Evolutionary conservation across 2,888 invertebrate genomes (phyloP).

Genomic region (Sphaeridia pumilis): DNA sequence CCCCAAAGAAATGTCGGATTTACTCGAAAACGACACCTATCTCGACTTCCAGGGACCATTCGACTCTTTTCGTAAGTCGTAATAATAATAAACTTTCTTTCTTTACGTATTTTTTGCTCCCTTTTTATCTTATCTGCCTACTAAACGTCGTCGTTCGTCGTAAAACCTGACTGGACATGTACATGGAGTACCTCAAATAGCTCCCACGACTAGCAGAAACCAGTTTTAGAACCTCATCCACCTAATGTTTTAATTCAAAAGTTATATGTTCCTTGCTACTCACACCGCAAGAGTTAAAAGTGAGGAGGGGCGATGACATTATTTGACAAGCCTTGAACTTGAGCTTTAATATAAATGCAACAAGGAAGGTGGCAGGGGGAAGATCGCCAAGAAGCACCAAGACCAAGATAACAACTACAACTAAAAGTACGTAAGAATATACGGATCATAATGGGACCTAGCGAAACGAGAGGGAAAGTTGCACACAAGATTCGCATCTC

Average conservation of each 20-base stretch:
- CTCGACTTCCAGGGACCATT: slow-evolving; percentile 36
- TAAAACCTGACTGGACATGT: too few relatives aligned
- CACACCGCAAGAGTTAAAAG: neutral
- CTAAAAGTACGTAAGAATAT: neutral
- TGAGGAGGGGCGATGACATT: slow-evolving; percentile 5
- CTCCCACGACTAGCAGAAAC: too few relatives aligned
- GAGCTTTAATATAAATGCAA: neutral
- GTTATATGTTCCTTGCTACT: neutral
- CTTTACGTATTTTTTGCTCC: too few relatives aligned
- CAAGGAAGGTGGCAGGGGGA: neutral
- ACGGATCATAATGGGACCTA: neutral
- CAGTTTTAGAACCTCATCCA: too few relatives aligned
- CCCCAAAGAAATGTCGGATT: slow-evolving; percentile 27
- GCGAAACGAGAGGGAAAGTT: neutral
- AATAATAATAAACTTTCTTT: too few relatives aligned
- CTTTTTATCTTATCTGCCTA: too few relatives aligned
- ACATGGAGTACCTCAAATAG: too few relatives aligned
- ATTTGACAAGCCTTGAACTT: neutral
- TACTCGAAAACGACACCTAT: slow-evolving; percentile 36
- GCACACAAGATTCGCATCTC: neutral
- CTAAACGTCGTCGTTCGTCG: too few relatives aligned
- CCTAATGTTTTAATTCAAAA: too few relatives aligned
- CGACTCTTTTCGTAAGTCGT: slow-evolving; percentile 36
- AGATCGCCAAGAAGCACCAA: too few relatives aligned
- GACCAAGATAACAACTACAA: too few relatives aligned